phyloP scores from a whole-genome alignment of 2,888 invertebrate species.

The Dynastes maya region DNA sequence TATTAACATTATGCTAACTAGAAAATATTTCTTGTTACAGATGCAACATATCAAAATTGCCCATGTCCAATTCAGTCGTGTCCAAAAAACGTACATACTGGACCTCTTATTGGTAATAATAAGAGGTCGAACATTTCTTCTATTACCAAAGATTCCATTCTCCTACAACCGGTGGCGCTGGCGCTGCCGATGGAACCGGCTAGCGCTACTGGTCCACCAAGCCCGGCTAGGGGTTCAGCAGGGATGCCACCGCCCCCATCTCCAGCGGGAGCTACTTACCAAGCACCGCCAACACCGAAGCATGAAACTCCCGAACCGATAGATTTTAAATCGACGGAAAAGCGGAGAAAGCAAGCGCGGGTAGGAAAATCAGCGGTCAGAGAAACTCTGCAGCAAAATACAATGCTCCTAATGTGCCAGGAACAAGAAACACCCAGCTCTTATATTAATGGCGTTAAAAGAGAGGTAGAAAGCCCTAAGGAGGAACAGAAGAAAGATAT shows the following conservation, averaged over 20 bases:
- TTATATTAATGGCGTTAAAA: constrained; percentile 64
- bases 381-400: constrained; percentile 71
- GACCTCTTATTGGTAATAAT: constrained; percentile 98
- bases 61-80: constrained; percentile 94
- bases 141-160: constrained; percentile 68
- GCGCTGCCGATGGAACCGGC: constrained; percentile 72
- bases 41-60: constrained; percentile 80
- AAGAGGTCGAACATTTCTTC: constrained; percentile 74
- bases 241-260: constrained; percentile 78
- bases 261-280: constrained; percentile 71
- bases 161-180: constrained; percentile 71
- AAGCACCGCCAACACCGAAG: constrained; percentile 63
- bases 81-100: constrained; percentile 99
- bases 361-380: constrained; percentile 81
- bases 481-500: constrained; percentile 63
- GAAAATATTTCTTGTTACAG: constrained; percentile 61
- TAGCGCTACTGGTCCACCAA: constrained; percentile 76
- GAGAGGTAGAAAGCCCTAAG: constrained; percentile 70
- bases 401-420: constrained; percentile 72
- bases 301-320: constrained; percentile 61
- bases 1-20: not conserved
- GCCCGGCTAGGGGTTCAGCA: constrained; percentile 80
- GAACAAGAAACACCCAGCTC: constrained; percentile 60
- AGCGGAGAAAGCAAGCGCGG: constrained; percentile 72
- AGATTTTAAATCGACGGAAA: constrained; percentile 62